Evolutionary conservation across 2,888 invertebrate species (phyloP).

Genomic region (Lithophane socia): DNA sequence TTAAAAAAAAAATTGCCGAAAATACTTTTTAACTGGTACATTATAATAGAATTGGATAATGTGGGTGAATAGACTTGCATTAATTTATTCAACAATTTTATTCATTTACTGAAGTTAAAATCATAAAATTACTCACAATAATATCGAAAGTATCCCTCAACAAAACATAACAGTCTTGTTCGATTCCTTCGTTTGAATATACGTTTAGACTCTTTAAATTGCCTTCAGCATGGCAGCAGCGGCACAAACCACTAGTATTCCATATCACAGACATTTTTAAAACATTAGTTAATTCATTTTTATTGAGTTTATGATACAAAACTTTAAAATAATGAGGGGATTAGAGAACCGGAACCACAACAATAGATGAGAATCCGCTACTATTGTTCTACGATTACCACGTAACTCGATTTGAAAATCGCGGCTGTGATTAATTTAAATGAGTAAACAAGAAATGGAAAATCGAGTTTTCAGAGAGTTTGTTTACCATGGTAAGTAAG

Average conservation of each 20-base stretch:
- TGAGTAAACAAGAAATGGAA: neutral
- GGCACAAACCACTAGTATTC: slow-evolving; percentile 76
- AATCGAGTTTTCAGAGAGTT: slow-evolving; percentile 31
- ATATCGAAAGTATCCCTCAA: slow-evolving; percentile 77
- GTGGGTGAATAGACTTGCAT: neutral
- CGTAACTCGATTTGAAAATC: slow-evolving; percentile 32
- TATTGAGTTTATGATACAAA: slow-evolving; percentile 18
- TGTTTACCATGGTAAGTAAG: slow-evolving; percentile 25
- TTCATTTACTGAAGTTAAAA: neutral
- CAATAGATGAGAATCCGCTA: slow-evolving; percentile 38
- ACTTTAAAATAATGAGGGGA: slow-evolving; percentile 8
- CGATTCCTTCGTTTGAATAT: slow-evolving; percentile 67
- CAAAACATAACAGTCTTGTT: slow-evolving; percentile 73
- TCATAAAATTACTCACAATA: slow-evolving; percentile 68
- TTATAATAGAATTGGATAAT: neutral
- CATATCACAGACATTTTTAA: slow-evolving; percentile 69
- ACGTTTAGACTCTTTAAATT: slow-evolving; percentile 70
- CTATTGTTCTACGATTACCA: slow-evolving; percentile 25
- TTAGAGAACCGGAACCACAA: slow-evolving; percentile 28
- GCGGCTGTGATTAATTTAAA: neutral
- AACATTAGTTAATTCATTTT: slow-evolving; percentile 52
- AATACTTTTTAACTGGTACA: neutral
- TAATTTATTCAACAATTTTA: no score
- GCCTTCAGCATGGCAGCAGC: slow-evolving; percentile 80
- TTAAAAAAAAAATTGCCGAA: neutral